Percentiles rank a stretch among this genome's conserved stretches.
Conservation (phyloP, 35 echinoderm and acorn worm genomes). For the Heliocidaris erythrogramma region DNA sequence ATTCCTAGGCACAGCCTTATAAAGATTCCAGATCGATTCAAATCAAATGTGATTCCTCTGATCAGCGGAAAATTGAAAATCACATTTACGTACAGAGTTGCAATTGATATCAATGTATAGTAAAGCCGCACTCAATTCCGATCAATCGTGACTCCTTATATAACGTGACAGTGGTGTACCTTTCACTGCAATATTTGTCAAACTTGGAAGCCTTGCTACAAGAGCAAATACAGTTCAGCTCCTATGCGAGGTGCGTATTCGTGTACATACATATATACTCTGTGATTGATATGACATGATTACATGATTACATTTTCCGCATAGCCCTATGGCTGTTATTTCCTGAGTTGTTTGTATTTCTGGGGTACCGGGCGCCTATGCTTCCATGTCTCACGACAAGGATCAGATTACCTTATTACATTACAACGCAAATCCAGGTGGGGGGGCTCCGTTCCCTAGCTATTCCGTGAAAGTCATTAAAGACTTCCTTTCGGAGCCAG, state of each 20-base stretch:
- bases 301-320: neutral
- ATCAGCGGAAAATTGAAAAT: no score
- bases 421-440: conserved; percentile 16
- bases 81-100: neutral
- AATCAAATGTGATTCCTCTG: no score
- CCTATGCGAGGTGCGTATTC: neutral
- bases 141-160: neutral
- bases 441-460: neutral
- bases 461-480: neutral
- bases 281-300: neutral
- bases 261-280: neutral
- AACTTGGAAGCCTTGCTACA: neutral
- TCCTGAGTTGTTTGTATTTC: neutral
- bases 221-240: neutral
- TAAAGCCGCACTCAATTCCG: neutral
- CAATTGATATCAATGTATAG: neutral
- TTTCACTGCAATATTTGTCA: neutral
- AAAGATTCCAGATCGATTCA: no score
- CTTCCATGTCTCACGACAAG: neutral
- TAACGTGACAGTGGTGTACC: neutral
- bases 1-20: no score
- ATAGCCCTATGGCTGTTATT: neutral
- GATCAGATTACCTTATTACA: neutral
- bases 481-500: neutral
- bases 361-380: neutral